Base-by-base conservation (phyloP, 2,888 invertebrate genomes). In the Thymelicus sylvestris region DNA sequence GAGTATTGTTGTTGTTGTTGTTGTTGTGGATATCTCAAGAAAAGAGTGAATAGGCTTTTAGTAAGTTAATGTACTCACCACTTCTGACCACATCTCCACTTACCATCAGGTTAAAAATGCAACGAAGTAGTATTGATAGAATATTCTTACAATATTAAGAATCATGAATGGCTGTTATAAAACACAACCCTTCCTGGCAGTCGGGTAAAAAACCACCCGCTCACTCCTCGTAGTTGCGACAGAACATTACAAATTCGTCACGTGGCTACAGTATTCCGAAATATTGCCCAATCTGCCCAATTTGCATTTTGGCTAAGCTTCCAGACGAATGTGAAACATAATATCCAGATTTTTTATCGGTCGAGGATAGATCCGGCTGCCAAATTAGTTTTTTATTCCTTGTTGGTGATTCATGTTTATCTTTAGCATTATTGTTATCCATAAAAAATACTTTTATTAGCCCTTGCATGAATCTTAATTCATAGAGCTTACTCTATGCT, bases 221-320 rank as follows among this genome's bases (percentile, higher is more conserved):
- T 12, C 3, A 12, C 44, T 44, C 44, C 10, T 44, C 12, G 44
- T 52, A 10, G 19, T 55, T n/a, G 55, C 55, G 24, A 24, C 55
- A 55, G 55, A 55, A 52, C 7, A 52, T 55, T 55, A 24, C 10
- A 55, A 55, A 61, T 67, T 67, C 41, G 50, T 61, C 50, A 50
- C 44, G 44, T 44, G 44, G 44, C 12, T 12, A 44, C 47, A 59
- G 48, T 61, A 41, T 24, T 62, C n/a, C 48, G 38, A 31, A 41
- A 13, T 81, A 82, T 81, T 80, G 79, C 81, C 76, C 77, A 74
- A 72, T 72, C 72, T 76, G 73, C 71, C 66, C 75, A 77, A 87
- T 90, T 90, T 89, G 87, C 90, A 90, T 90, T 89, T 91, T 91
- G 91, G 90, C 91, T 80, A 75, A 41, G 69, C 24, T 65, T 60